These are phyloP conservation scores for Phortica okadai DNA, from an alignment of 2,888 invertebrate species.

Conservation along the genomic window DNA sequence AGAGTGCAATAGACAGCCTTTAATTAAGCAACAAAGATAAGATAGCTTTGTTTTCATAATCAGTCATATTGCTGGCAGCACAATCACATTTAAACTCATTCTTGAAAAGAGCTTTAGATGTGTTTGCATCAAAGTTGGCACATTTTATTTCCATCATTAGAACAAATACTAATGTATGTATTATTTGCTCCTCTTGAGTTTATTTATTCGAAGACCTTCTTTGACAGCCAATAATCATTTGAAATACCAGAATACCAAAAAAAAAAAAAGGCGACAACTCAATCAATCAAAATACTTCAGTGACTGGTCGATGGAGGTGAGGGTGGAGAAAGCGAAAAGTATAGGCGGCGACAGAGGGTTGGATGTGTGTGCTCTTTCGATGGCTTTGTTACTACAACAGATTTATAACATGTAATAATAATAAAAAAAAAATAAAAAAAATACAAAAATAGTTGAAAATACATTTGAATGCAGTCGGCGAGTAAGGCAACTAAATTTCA, in stretches of 20 bases:
- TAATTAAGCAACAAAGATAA: too few species aligned
- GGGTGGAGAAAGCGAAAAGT: neutral
- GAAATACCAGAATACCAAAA: too few species aligned
- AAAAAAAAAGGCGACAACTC: neutral
- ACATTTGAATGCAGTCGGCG: constrained; percentile 6
- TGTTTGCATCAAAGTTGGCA: too few species aligned
- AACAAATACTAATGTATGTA: too few species aligned
- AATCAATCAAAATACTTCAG: neutral
- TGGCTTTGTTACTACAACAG: constrained; percentile 4
- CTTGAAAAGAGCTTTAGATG: too few species aligned
- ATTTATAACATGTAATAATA: constrained; percentile 27
- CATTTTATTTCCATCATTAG: too few species aligned
- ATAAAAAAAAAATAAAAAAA: constrained; percentile 1
- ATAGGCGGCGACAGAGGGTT: too few species aligned
- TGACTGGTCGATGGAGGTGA: neutral
- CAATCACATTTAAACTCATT: too few species aligned
- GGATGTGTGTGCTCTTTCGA: neutral
- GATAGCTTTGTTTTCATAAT: too few species aligned
- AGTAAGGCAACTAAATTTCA: constrained; percentile 19
- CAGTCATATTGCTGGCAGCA: too few species aligned
- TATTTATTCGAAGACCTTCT: constrained; percentile 4
- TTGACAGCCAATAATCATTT: constrained; percentile 22
- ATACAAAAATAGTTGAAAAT: neutral
- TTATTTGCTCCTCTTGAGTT: too few species aligned
- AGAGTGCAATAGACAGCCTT: too few species aligned